Percentiles rank a stretch among this genome's conserved stretches.
Conservation (phyloP, 2,888 invertebrate genomes). For the Agonopterix alstromeriana region DNA sequence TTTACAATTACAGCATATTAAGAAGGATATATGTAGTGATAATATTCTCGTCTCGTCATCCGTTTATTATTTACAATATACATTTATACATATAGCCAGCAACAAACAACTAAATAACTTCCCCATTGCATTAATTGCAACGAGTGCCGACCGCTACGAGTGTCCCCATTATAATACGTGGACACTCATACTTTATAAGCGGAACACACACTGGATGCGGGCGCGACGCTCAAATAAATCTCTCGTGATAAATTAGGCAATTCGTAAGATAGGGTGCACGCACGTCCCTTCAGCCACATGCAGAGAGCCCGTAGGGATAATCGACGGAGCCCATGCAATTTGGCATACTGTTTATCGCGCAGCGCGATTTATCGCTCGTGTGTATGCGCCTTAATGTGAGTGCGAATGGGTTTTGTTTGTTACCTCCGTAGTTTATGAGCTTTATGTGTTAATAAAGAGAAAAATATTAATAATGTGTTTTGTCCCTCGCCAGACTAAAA, state of each 20-base stretch:
- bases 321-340: conserved; percentile 37
- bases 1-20: no score
- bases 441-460: conserved; percentile 18
- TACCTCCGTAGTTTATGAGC: conserved; percentile 22
- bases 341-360: conserved; percentile 31
- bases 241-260: conserved; percentile 59
- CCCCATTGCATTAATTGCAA: conserved; percentile 1
- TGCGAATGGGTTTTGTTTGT: conserved; percentile 25
- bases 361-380: conserved; percentile 12
- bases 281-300: conserved; percentile 32
- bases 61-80: no score
- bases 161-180: no score
- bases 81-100: no score
- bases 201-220: conserved; percentile 38
- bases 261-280: conserved; percentile 55
- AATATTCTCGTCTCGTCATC: not conserved
- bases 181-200: not conserved
- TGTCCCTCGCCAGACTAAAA: not conserved
- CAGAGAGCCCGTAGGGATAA: conserved; percentile 36
- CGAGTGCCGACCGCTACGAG: not conserved
- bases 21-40: no score
- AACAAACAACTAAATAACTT: conserved; percentile 2
- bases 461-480: conserved; percentile 5
- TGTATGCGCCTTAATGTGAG: conserved; percentile 22
- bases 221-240: conserved; percentile 53